Conservation (phyloP, 2,113 vertebrate species). For the Hystrix brachyura region DNA sequence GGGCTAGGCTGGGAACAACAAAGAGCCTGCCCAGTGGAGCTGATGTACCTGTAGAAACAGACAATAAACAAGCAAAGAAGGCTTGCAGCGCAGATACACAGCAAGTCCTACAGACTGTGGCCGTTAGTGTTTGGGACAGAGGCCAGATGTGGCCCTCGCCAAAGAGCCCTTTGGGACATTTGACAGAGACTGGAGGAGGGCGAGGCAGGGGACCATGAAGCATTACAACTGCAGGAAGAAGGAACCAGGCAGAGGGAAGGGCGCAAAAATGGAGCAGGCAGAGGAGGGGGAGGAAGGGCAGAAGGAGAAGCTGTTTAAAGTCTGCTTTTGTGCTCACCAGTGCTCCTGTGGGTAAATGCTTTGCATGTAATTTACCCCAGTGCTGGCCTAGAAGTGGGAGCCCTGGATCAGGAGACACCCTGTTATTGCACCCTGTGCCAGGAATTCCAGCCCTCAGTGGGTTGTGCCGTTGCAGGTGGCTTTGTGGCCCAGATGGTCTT, state of each 20-base stretch:
- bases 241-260: not conserved
- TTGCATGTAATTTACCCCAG: not conserved
- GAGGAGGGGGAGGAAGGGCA: too few relatives aligned
- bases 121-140: not conserved
- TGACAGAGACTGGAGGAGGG: not conserved
- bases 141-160: not conserved
- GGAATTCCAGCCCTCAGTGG: not conserved
- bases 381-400: not conserved
- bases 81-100: rapidly evolving
- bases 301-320: not conserved
- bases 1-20: not conserved
- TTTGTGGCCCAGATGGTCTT: not conserved
- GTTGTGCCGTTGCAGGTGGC: not conserved
- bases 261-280: not conserved
- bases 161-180: not conserved
- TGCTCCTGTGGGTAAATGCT: not conserved
- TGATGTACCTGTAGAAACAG: not conserved
- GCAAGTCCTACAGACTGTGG: not conserved
- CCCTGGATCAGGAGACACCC: not conserved
- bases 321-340: not conserved
- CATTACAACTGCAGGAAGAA: not conserved
- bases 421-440: not conserved
- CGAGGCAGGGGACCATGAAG: too few relatives aligned
- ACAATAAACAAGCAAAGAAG: not conserved
- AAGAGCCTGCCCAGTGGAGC: not conserved